A percentile compares a stretch with the other conserved stretches of the same genome.
phyloP scores from a whole-genome alignment of 2,888 invertebrate genomes.

The Cosmorhoe ocellata region DNA sequence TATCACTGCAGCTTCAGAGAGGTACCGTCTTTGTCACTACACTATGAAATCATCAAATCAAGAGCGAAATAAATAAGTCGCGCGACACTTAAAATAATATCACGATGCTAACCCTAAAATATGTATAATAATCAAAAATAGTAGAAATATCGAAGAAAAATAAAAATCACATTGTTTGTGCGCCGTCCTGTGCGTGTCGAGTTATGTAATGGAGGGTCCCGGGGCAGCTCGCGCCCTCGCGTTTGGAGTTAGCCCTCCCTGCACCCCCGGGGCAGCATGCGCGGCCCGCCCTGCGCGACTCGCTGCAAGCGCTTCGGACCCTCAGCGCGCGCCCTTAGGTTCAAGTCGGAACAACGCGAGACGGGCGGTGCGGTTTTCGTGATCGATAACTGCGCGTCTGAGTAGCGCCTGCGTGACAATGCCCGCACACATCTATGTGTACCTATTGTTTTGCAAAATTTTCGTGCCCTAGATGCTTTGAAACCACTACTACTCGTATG shows the following conservation, averaged over 20 bases:
- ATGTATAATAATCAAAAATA: slow-evolving; percentile 74
- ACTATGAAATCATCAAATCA: slow-evolving; percentile 61
- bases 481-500: slow-evolving; percentile 19
- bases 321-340: slow-evolving; percentile 16
- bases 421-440: slow-evolving; percentile 36
- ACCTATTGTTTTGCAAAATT: slow-evolving; percentile 39
- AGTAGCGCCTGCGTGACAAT: slow-evolving; percentile 40
- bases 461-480: slow-evolving; percentile 57
- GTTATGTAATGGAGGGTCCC: slow-evolving; percentile 80
- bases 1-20: slow-evolving; percentile 53
- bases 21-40: slow-evolving; percentile 48
- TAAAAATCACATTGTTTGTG: slow-evolving; percentile 82
- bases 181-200: slow-evolving; percentile 80
- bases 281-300: slow-evolving; percentile 41
- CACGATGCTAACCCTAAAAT: slow-evolving; percentile 74
- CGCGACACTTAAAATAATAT: slow-evolving; percentile 72
- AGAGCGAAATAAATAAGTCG: slow-evolving; percentile 55
- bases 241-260: slow-evolving; percentile 38
- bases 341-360: slow-evolving; percentile 3
- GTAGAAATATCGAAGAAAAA: slow-evolving; percentile 74
- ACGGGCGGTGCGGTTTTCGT: slow-evolving; percentile 20
- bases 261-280: slow-evolving; percentile 46
- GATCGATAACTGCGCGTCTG: slow-evolving; percentile 40
- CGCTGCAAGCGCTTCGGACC: slow-evolving; percentile 22
- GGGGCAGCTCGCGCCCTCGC: slow-evolving; percentile 55